phyloP scores from a whole-genome alignment of 2,888 invertebrate genomes.

The Penaeus monodon region DNA sequence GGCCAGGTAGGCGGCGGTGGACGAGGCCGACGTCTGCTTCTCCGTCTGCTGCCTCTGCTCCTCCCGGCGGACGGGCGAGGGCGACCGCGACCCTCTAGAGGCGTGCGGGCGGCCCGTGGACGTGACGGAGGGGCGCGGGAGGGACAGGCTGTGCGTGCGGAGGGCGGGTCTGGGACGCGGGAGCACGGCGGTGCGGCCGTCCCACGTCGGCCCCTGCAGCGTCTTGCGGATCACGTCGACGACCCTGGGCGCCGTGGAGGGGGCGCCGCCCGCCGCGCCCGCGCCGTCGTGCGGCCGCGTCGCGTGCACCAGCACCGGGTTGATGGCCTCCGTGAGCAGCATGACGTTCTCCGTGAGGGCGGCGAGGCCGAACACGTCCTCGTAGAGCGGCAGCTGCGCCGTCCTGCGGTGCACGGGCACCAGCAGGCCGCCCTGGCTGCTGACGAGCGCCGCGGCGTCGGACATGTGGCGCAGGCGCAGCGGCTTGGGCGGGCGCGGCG shows the following conservation, averaged over 20 bases:
- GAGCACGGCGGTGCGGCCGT: slow-evolving; percentile 35
- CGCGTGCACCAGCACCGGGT: slow-evolving; percentile 53
- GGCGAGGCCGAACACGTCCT: slow-evolving; percentile 60
- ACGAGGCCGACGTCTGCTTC: slow-evolving; percentile 12
- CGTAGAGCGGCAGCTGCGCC: slow-evolving; percentile 37
- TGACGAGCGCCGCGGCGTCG: slow-evolving; percentile 47
- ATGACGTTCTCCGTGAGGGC: slow-evolving; percentile 56
- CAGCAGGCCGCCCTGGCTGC: slow-evolving; percentile 38
- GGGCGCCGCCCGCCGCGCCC: background rate
- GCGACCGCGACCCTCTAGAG: background rate
- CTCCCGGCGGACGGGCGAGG: background rate
- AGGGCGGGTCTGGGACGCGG: slow-evolving; percentile 36
- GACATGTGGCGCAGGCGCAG: slow-evolving; percentile 53
- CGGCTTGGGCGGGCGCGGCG: slow-evolving; percentile 60
- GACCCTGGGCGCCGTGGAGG: slow-evolving; percentile 35
- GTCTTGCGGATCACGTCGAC: slow-evolving; percentile 50
- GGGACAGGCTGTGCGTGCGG: slow-evolving; percentile 48
- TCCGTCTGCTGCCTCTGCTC: slow-evolving; percentile 17
- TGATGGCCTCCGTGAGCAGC: slow-evolving; percentile 59
- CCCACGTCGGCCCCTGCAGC: slow-evolving; percentile 26
- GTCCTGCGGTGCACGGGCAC: slow-evolving; percentile 49
- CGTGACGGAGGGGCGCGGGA: slow-evolving; percentile 35
- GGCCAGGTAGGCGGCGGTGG: slow-evolving; percentile 62
- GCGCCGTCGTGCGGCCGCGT: slow-evolving; percentile 1
- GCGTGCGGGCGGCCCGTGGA: background rate